Conservation (phyloP, 2,888 invertebrate species). For the Thalpophila matura region DNA sequence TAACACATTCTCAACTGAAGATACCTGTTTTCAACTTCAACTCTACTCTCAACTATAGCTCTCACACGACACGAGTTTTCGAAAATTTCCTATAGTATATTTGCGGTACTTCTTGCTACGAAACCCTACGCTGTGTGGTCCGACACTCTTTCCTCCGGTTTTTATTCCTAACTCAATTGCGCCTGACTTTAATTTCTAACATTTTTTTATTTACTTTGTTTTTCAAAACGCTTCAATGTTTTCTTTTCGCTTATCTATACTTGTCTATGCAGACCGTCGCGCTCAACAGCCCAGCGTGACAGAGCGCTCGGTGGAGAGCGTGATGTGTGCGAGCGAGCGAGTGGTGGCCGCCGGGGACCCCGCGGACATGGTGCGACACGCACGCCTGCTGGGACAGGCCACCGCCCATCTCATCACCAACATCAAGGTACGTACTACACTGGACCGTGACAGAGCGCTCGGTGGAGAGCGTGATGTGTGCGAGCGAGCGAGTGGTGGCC, state of each 20-base stretch:
- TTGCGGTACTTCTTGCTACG: too few relatives aligned
- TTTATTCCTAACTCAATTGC: too few relatives aligned
- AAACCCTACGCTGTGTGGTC: too few relatives aligned
- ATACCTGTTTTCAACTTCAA: too few relatives aligned
- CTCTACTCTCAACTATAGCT: too few relatives aligned
- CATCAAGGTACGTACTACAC: constrained; percentile 93
- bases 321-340: constrained; percentile 97
- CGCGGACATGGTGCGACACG: constrained; percentile 98
- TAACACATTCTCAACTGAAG: too few relatives aligned
- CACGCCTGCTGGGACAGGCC: constrained; percentile 97
- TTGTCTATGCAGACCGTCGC: constrained; percentile 83
- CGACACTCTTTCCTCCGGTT: too few relatives aligned
- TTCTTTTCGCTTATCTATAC: not conserved
- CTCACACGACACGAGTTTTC: too few relatives aligned
- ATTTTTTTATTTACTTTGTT: too few relatives aligned
- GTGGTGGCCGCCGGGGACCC: constrained; percentile 96
- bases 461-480: constrained; percentile 97
- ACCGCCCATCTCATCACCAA: constrained; percentile 98
- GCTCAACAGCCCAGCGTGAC: constrained; percentile 92
- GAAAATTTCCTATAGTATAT: too few relatives aligned
- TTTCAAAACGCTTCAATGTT: too few relatives aligned
- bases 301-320: constrained; percentile 96
- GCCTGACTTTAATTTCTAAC: too few relatives aligned
- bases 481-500: constrained; percentile 96
- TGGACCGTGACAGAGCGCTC: constrained; percentile 94